phyloP scores from a whole-genome alignment of 2,797 vertebrate genomes.

The Melopsittacus undulatus region DNA sequence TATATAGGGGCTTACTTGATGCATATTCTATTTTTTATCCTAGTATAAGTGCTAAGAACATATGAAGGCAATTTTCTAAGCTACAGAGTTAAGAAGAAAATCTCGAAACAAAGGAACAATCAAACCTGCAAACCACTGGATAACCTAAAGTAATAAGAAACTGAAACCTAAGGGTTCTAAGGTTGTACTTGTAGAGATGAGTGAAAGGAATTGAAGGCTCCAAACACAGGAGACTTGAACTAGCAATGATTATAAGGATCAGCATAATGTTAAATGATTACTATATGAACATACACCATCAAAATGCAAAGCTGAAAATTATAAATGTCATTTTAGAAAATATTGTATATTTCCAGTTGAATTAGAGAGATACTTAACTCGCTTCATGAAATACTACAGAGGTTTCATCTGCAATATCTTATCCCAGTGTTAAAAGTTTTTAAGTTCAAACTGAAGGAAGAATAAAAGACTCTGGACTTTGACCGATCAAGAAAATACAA shows the following conservation, averaged over 20 bases:
- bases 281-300: background rate
- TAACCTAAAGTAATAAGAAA: background rate
- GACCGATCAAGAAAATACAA: background rate
- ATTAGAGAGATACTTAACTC: background rate
- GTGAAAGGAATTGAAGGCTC: background rate
- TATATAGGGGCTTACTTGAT: background rate
- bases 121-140: background rate
- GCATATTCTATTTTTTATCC: background rate
- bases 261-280: background rate
- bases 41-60: background rate
- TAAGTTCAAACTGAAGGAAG: background rate
- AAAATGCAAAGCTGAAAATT: background rate
- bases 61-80: background rate
- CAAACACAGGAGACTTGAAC: background rate
- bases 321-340: background rate
- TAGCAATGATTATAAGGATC: background rate
- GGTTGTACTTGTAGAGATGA: background rate
- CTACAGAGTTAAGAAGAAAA: background rate
- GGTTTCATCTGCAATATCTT: background rate
- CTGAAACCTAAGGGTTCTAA: background rate
- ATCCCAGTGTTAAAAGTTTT: background rate
- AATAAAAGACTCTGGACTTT: background rate
- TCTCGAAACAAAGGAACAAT: background rate
- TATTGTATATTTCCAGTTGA: background rate
- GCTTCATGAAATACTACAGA: background rate